Evolutionary conservation across 2,113 vertebrate genomes (phyloP), one percentile per base, ranked within the genome.

Genomic region (Cebus imitator): DNA sequence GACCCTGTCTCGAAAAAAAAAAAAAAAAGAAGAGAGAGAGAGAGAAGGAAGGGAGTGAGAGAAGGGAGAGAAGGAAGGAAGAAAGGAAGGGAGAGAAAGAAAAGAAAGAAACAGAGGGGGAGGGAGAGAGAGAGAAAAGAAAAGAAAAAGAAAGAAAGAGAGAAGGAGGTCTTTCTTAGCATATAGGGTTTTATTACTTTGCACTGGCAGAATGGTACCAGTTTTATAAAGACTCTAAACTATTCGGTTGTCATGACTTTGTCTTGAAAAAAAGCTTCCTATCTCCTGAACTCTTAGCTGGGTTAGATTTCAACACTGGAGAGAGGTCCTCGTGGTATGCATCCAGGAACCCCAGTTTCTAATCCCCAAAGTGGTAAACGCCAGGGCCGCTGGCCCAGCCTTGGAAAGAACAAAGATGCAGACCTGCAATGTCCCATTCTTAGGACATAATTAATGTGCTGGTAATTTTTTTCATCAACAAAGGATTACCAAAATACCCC

Each of bases 401-500:
- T 94, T 30, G 70, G 95, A 89, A 85, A 97, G 88, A 57, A 80
- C 0, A 5, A 64, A 96, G 92, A 96, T 73, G 37, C 45, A 83
- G 25, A 76, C 66, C 57, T 84, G 92, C 58, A 68, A 88, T 16
- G 17, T 76, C 20, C 6, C 76, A 25, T 94, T 96, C 86, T 84
- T 75, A 92, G 89, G 95, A 90, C 78, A 87, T 96, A 96, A 90
- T 97, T 97, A 96, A 97, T 90, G 84, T 16, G 45, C 92, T 37
- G 6, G 64, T 94, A 94, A 43, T 94, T 96, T 96, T 88, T 96
- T 91, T 97, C 50, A 75, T 95, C 80, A 97, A 93, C 6, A 95
- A 96, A 93, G 97, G 94, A 93, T 95, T 86, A 91, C 97, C 94
- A 78, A 97, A 97, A 43, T 96, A 57, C 58, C 66, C 30, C 55